Evolutionary conservation across 2,888 invertebrate species (phyloP), one percentile per base, ranked within the genome.

Genomic region (Seira musarum): DNA sequence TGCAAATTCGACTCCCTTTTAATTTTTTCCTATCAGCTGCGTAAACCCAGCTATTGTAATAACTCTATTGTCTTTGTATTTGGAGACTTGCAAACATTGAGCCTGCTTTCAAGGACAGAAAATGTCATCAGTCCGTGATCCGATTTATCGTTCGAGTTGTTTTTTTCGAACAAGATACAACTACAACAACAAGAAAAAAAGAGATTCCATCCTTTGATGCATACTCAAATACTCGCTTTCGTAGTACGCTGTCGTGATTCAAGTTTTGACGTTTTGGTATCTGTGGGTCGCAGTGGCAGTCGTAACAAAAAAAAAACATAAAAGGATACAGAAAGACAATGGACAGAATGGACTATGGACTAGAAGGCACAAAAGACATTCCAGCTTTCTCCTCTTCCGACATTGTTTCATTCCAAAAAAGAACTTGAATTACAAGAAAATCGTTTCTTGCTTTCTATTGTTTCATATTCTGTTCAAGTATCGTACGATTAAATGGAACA

Each of bases 381-480:
- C 17, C 49, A 49, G 49, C 49, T 49, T 49, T n/a, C 49, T n/a
- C 13, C 3, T 49, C 17, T 49, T 15, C 15, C 15, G 15, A 49
- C 15, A 8, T n/a, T 49, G 49, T 49, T 49, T 49, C 15, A 49
- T 49, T 49, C 17, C 49, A 13, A 49, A 49, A n/a, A n/a, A 49
- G 49, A 15, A 15, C 15, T 49, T 8, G 49, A 49, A 49, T n/a
- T 49, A 49, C 49, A 49, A 15, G 15, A 13, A 49, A 49, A 49
- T 49, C 49, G 15, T 49, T 49, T 49, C 49, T 49, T 15, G 49
- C 49, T 49, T 13, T 15, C 49, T 49, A n/a, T 49, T 49, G 17
- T 49, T 49, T n/a, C 49, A 49, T 49, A 49, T 49, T 49, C 49
- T 49, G 49, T 49, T 3, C 49, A 49, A 49, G 49, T 49, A 3